Conservation (phyloP, 2,888 invertebrate species). For the Polydrusus cervinus region DNA sequence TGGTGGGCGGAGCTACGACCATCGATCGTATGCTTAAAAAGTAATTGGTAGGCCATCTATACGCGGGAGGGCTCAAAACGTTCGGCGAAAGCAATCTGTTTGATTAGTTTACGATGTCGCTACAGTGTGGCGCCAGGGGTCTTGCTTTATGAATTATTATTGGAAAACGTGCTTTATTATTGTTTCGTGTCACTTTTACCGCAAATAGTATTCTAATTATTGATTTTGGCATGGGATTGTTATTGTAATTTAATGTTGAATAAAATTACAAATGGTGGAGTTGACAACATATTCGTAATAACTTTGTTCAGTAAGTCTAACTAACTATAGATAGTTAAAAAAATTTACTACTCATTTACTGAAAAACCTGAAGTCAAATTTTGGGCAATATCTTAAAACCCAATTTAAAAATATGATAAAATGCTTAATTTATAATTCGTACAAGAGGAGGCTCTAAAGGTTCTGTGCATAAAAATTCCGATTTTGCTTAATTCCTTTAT, state of each 20-base stretch:
- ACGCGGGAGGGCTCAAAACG: constrained; percentile 44
- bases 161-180: not conserved
- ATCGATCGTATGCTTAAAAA: constrained; percentile 46
- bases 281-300: too few species aligned
- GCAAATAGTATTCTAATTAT: not conserved
- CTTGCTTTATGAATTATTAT: not conserved
- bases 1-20: constrained; percentile 38
- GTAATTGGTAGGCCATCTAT: constrained; percentile 54
- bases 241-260: too few species aligned
- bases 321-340: too few species aligned
- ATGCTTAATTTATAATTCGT: not conserved
- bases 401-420: too few species aligned
- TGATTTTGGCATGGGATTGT: too few species aligned
- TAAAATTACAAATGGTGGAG: too few species aligned
- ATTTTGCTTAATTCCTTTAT: too few species aligned
- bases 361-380: too few species aligned
- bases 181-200: too few species aligned
- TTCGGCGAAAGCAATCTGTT: constrained; percentile 37
- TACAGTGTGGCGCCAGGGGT: constrained; percentile 34
- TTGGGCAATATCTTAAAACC: too few species aligned
- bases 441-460: constrained; percentile 26
- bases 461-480: not conserved
- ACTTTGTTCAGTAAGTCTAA: too few species aligned
- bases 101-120: constrained; percentile 43
- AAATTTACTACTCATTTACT: too few species aligned